These are phyloP conservation scores for Drosophila lowei DNA, from an alignment of 1,140 invertebrate genomes.

Conservation along the genomic window DNA sequence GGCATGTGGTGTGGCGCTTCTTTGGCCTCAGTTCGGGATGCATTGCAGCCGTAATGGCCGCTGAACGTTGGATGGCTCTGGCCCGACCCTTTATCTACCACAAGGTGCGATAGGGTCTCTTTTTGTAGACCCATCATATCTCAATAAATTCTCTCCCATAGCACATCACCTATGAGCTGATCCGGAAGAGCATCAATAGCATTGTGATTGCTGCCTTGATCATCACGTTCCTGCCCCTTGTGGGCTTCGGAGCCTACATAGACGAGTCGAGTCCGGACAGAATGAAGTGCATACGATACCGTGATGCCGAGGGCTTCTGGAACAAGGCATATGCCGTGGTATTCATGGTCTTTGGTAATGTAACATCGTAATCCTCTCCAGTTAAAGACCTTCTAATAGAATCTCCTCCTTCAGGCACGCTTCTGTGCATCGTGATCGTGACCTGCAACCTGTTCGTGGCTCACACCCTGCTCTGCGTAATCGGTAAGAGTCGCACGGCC, in stretches of 20 bases:
- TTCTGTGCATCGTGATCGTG: constrained; percentile 90
- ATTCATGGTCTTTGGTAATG: constrained; percentile 90
- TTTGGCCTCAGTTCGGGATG: constrained; percentile 94
- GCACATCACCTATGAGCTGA: constrained; percentile 91
- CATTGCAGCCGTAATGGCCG: constrained; percentile 93
- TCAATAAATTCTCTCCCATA: constrained; percentile 82
- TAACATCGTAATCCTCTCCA: not conserved
- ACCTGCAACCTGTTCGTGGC: constrained; percentile 93
- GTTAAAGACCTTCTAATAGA: not conserved
- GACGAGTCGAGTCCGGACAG: constrained; percentile 77
- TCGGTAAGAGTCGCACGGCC: constrained; percentile 81
- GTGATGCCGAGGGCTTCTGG: constrained; percentile 86
- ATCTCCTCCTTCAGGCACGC: constrained; percentile 85
- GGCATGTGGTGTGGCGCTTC: constrained; percentile 89
- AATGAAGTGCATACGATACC: constrained; percentile 87
- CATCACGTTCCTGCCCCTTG: constrained; percentile 89
- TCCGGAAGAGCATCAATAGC: constrained; percentile 88
- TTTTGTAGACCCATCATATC: not conserved
- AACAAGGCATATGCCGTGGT: constrained; percentile 91
- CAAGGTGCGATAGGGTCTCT: constrained; percentile 86
- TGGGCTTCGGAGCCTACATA: constrained; percentile 92
- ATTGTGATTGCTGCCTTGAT: constrained; percentile 88
- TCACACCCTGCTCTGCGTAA: constrained; percentile 87
- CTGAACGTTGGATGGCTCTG: constrained; percentile 92
- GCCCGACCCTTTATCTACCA: constrained; percentile 94